Percentiles rank a stretch among this genome's conserved stretches.
Evolutionary conservation across 1,140 invertebrate species (phyloP).

Genomic region (Rhizoglyphus robini): DNA sequence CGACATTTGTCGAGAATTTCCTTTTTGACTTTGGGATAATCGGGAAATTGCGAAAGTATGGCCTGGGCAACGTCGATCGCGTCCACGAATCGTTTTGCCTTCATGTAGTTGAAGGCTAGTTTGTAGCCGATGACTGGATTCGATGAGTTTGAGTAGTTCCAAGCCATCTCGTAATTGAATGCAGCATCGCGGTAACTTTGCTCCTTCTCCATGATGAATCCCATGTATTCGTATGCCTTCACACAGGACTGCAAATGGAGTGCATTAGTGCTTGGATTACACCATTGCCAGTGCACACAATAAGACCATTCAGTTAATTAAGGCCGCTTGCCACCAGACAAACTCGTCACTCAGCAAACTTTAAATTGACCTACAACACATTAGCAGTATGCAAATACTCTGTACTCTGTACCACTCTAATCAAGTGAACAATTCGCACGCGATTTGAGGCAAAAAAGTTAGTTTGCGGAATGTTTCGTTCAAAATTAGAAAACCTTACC

Average conservation of each 20-base stretch:
- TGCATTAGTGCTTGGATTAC: too few species aligned
- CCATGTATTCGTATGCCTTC: constrained; percentile 77
- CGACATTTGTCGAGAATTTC: constrained; percentile 91
- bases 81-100: constrained; percentile 74
- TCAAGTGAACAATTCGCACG: too few species aligned
- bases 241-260: constrained; percentile 61
- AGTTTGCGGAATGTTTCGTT: too few species aligned
- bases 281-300: too few species aligned
- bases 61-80: constrained; percentile 69
- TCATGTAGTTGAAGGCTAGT: constrained; percentile 77
- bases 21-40: constrained; percentile 78
- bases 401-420: too few species aligned
- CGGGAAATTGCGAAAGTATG: constrained; percentile 60
- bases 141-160: constrained; percentile 59
- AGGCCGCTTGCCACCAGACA: too few species aligned
- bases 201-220: constrained; percentile 77
- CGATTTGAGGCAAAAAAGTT: too few species aligned
- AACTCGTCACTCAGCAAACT: too few species aligned
- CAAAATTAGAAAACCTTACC: too few species aligned
- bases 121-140: constrained; percentile 77
- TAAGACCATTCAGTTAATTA: too few species aligned
- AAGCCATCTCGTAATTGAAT: constrained; percentile 64
- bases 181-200: constrained; percentile 77
- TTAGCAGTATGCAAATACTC: too few species aligned
- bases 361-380: too few species aligned